These are phyloP conservation scores for Lontra canadensis DNA, from an alignment of 2,113 vertebrate species.

Conservation along the genomic window DNA sequence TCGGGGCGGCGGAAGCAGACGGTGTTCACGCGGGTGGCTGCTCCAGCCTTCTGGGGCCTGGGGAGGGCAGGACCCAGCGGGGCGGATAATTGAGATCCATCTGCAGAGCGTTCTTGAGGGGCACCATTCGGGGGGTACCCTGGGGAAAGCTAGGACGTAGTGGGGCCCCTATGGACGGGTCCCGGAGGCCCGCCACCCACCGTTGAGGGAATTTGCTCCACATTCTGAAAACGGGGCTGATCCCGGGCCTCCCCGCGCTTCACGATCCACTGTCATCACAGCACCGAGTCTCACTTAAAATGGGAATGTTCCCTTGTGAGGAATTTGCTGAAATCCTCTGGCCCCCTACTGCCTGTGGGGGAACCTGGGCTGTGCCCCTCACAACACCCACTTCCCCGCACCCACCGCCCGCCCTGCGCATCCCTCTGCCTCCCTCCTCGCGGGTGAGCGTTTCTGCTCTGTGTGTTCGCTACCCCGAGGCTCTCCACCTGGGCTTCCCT, in stretches of 20 bases:
- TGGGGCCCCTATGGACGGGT: not conserved
- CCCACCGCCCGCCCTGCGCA: not conserved
- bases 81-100: not conserved
- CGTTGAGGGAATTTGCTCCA: not conserved
- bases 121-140: no score
- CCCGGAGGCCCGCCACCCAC: not conserved
- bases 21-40: slow-evolving; percentile 62
- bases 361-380: no score
- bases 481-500: no score
- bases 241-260: not conserved
- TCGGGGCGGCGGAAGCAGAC: slow-evolving; percentile 65
- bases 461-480: not conserved
- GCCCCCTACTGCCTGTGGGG: not conserved
- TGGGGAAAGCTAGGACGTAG: not conserved
- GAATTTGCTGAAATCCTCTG: not conserved
- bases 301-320: not conserved
- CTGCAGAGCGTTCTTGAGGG: not conserved
- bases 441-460: not conserved
- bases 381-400: not conserved
- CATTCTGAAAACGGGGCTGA: no score
- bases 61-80: not conserved
- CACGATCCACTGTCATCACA: not conserved
- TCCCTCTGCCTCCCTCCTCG: not conserved
- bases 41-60: slow-evolving; percentile 61
- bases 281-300: not conserved